Percentiles rank a stretch among this genome's conserved stretches.
These are phyloP conservation scores for Drosophila atripex DNA, from an alignment of 2,888 invertebrate genomes.

Conservation along the genomic window DNA sequence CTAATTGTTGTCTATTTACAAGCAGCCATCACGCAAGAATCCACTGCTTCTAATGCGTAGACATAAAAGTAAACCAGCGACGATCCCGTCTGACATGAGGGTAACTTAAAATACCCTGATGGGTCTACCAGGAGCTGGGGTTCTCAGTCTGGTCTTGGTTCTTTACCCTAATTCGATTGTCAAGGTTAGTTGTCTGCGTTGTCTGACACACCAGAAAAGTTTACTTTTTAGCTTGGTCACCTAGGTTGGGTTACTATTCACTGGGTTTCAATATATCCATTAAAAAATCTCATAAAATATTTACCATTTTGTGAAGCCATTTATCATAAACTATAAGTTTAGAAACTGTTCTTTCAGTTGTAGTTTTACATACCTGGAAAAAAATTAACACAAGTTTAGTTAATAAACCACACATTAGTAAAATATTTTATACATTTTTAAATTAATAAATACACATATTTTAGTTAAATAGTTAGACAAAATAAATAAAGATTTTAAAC, in stretches of 20 bases:
- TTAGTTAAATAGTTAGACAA: too few species aligned
- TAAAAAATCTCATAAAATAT: background rate
- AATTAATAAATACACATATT: background rate
- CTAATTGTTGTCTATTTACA: slow-evolving; percentile 75
- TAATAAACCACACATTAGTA: background rate
- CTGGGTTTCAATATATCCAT: background rate
- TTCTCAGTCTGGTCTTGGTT: slow-evolving; percentile 10
- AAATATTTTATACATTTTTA: background rate
- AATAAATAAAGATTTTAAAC: slow-evolving; percentile 6
- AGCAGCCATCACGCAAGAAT: slow-evolving; percentile 65
- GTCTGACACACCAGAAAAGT: slow-evolving; percentile 13
- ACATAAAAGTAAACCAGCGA: slow-evolving; percentile 46
- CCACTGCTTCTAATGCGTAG: slow-evolving; percentile 41
- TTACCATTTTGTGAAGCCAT: slow-evolving; percentile 37
- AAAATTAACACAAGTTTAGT: slow-evolving; percentile 6
- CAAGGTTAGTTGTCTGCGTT: slow-evolving; percentile 64
- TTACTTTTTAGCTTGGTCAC: slow-evolving; percentile 17
- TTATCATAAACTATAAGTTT: slow-evolving; percentile 14
- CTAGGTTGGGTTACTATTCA: slow-evolving; percentile 9
- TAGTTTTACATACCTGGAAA: slow-evolving; percentile 42
- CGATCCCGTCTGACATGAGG: slow-evolving; percentile 28
- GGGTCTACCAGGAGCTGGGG: background rate
- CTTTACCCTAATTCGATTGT: slow-evolving; percentile 56
- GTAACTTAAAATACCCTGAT: slow-evolving; percentile 2
- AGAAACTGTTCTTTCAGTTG: background rate